These are phyloP conservation scores for Rhopalosiphum padi DNA, from an alignment of 1,140 invertebrate species.

Conservation along the genomic window DNA sequence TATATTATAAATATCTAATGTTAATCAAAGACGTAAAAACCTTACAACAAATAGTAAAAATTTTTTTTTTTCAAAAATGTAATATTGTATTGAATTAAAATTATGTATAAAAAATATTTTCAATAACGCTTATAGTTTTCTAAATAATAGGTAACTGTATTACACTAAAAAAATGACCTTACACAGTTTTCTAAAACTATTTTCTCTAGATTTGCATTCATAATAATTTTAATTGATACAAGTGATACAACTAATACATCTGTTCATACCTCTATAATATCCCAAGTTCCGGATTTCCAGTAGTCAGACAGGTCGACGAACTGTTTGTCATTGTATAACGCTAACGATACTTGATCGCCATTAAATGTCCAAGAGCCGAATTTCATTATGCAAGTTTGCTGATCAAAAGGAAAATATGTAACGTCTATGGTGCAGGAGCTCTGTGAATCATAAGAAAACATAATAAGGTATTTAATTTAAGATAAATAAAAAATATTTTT, in stretches of 20 bases:
- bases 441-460: conserved; percentile 66
- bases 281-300: conserved; percentile 95
- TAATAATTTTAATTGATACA: background rate
- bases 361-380: conserved; percentile 99
- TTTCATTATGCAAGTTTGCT: conserved; percentile 99
- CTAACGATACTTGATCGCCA: conserved; percentile 94
- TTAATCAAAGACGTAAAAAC: background rate
- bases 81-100: background rate
- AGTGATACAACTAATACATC: background rate
- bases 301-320: conserved; percentile 68
- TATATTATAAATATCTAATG: background rate
- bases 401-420: conserved; percentile 98
- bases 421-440: conserved; percentile 99
- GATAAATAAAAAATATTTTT: background rate
- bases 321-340: conserved; percentile 93
- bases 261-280: conserved; percentile 70
- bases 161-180: background rate
- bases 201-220: background rate
- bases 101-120: background rate
- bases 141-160: background rate
- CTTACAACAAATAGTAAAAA: background rate
- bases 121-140: background rate
- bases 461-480: background rate
- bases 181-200: background rate
- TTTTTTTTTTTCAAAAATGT: background rate